Percentiles rank a stretch among this genome's conserved stretches.
Evolutionary conservation across 2,113 vertebrate genomes (phyloP).

Genomic region (Microcebus lehilahytsara): DNA sequence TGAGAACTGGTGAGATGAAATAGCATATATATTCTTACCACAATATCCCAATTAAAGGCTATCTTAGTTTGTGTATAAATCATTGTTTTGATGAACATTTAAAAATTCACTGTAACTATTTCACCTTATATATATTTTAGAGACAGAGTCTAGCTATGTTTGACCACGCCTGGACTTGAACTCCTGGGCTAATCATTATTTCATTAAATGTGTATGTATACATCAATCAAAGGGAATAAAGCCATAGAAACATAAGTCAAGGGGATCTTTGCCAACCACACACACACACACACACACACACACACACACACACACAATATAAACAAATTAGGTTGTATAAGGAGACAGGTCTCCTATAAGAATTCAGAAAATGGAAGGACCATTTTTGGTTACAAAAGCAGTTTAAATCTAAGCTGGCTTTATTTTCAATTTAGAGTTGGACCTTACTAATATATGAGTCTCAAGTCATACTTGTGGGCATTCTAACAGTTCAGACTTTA

Average conservation of each 20-base stretch:
- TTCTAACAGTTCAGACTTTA: not conserved
- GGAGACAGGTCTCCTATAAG: not conserved
- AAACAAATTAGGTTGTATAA: not conserved
- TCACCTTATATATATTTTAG: not conserved
- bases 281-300: not conserved
- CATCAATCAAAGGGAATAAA: not conserved
- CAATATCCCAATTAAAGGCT: not conserved
- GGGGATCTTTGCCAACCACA: not conserved
- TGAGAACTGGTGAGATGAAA: not conserved
- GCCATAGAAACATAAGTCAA: not conserved
- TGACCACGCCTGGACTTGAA: no score
- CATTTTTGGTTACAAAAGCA: conserved; percentile 10
- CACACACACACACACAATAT: not conserved
- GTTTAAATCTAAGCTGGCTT: conserved; percentile 37
- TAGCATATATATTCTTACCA: not conserved
- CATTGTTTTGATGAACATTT: not conserved
- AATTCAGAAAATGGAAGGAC: conserved; percentile 36
- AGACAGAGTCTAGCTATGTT: no score
- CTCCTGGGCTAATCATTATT: not conserved
- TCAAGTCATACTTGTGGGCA: not conserved
- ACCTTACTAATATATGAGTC: not conserved
- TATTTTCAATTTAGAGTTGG: conserved; percentile 22
- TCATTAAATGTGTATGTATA: not conserved
- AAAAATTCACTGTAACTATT: not conserved
- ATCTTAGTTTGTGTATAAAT: not conserved